Percentiles rank a stretch among this genome's conserved stretches.
Conservation (phyloP, 2,113 vertebrate genomes). For the Poecilia latipinna region DNA sequence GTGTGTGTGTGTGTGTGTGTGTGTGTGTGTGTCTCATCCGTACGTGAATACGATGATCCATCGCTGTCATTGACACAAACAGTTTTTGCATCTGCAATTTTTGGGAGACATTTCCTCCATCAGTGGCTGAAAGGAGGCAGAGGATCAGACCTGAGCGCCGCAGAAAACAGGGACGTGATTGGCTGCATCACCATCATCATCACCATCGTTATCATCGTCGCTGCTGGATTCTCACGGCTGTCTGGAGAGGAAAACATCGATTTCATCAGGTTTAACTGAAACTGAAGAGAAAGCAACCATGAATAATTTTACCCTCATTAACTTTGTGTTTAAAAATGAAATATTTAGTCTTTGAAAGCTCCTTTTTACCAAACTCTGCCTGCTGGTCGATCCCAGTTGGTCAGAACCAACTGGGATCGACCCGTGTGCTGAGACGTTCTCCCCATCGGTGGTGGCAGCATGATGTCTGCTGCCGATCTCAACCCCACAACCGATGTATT, state of each 20-base stretch:
- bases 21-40: background rate
- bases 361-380: background rate
- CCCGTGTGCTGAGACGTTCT: too few species aligned
- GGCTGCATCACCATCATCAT: background rate
- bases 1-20: too few species aligned
- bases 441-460: too few species aligned
- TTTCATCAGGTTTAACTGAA: background rate
- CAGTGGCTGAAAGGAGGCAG: background rate
- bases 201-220: background rate
- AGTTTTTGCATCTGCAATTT: conserved; percentile 3
- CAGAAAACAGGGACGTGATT: background rate
- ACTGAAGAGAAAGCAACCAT: background rate
- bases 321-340: background rate
- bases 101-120: background rate
- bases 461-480: too few species aligned
- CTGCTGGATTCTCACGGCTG: background rate
- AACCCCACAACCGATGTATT: too few species aligned
- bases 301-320: background rate
- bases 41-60: conserved; percentile 3
- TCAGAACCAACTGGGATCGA: too few species aligned
- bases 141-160: background rate
- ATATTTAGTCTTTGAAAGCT: background rate
- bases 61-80: conserved; percentile 2
- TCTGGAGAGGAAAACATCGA: background rate
- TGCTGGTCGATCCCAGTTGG: too few species aligned